phyloP scores from a whole-genome alignment of 2,888 invertebrate genomes.

The Plagiodera versicolora region DNA sequence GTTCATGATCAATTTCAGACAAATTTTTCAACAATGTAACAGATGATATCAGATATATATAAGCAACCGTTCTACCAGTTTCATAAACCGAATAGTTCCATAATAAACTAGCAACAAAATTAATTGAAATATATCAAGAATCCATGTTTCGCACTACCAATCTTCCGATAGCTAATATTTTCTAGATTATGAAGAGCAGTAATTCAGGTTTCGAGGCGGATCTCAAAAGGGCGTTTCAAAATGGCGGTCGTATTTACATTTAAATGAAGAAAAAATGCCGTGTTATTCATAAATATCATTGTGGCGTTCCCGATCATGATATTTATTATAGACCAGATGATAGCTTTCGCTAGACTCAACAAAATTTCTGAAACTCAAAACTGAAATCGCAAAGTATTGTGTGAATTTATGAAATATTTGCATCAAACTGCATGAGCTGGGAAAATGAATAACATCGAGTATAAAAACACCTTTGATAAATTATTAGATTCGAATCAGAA shows the following conservation, averaged over 20 bases:
- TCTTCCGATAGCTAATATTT: slow-evolving; percentile 6
- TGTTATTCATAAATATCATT: slow-evolving; percentile 20
- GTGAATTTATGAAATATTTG: slow-evolving; percentile 12
- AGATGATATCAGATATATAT: too few relatives aligned
- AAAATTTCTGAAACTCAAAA: neutral
- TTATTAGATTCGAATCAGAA: too few relatives aligned
- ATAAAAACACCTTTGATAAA: too few relatives aligned
- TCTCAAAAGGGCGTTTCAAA: slow-evolving; percentile 47
- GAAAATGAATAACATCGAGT: too few relatives aligned
- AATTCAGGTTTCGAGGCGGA: slow-evolving; percentile 39
- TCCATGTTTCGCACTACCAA: neutral
- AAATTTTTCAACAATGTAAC: too few relatives aligned
- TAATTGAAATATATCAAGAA: too few relatives aligned
- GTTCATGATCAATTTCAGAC: too few relatives aligned
- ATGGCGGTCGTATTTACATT: slow-evolving; percentile 50
- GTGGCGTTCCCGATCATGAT: slow-evolving; percentile 28
- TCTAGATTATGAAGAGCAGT: slow-evolving; percentile 40
- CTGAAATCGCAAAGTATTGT: slow-evolving; percentile 13
- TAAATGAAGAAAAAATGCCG: slow-evolving; percentile 45
- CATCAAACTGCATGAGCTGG: too few relatives aligned
- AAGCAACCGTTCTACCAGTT: too few relatives aligned
- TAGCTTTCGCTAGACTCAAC: slow-evolving; percentile 2
- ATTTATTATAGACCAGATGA: slow-evolving; percentile 17
- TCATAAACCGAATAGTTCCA: too few relatives aligned
- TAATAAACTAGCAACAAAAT: too few relatives aligned